Percentiles rank a stretch among this genome's conserved stretches.
phyloP scores from a whole-genome alignment of 2,888 invertebrate genomes.

The Aphrophora alni region DNA sequence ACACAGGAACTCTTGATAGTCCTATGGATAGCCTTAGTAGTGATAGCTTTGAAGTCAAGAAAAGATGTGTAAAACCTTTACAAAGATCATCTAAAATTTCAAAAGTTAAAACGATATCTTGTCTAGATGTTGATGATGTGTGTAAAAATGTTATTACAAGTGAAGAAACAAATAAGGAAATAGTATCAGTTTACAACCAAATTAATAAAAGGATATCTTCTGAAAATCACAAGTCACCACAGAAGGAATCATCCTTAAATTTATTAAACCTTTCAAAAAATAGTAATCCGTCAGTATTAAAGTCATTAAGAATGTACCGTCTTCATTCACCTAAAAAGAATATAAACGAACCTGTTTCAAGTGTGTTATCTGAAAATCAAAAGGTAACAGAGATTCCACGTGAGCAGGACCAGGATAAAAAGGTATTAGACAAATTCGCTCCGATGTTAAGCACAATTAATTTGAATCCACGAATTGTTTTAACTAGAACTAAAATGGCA shows the following conservation, averaged over 20 bases:
- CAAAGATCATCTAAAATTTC: background rate
- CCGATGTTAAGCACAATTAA: constrained; percentile 58
- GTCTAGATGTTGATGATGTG: background rate
- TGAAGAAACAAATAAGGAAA: background rate
- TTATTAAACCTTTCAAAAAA: constrained; percentile 6
- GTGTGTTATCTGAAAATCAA: constrained; percentile 49
- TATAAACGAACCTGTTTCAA: constrained; percentile 45
- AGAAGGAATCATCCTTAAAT: constrained; percentile 6
- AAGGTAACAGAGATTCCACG: constrained; percentile 52
- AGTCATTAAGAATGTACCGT: constrained; percentile 62
- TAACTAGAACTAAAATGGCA: constrained; percentile 52
- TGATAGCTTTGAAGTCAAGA: constrained; percentile 10
- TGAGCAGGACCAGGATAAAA: constrained; percentile 53
- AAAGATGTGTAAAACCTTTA: background rate
- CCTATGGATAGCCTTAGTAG: constrained; percentile 2
- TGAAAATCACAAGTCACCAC: background rate
- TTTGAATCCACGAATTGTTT: constrained; percentile 58
- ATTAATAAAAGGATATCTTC: background rate
- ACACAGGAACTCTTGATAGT: constrained; percentile 19
- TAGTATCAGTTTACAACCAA: background rate
- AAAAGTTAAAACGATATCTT: background rate
- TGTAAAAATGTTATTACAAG: background rate
- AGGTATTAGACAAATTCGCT: constrained; percentile 46
- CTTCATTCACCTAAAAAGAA: constrained; percentile 54
- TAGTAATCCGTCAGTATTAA: constrained; percentile 62